Percentiles rank a stretch among this genome's conserved stretches.
Conservation (phyloP, 2,888 invertebrate species). For the Parapristionchus giblindavisi region DNA sequence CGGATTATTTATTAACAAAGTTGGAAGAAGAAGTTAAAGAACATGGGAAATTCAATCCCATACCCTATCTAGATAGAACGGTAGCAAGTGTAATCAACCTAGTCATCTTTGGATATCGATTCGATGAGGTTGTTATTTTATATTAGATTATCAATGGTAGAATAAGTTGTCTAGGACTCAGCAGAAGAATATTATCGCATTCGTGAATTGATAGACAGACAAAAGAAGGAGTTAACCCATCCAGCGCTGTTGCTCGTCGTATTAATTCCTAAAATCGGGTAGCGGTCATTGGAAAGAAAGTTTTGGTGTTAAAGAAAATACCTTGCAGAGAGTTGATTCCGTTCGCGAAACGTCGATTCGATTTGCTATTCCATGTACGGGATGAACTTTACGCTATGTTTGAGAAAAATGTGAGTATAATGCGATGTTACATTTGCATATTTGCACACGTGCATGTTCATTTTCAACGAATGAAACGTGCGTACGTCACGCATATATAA, state of each 20-base stretch:
- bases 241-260: background rate
- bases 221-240: constrained; percentile 11
- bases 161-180: background rate
- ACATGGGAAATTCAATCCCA: background rate
- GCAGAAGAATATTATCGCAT: constrained; percentile 16
- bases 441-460: too few relatives aligned
- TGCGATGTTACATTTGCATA: too few relatives aligned
- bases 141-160: background rate
- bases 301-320: background rate
- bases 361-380: constrained; percentile 2
- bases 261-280: too few relatives aligned
- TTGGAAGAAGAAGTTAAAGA: constrained; percentile 8
- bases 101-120: constrained; percentile 51
- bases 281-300: too few relatives aligned
- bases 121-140: constrained; percentile 44
- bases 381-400: constrained; percentile 24
- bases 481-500: too few relatives aligned
- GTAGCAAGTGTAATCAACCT: constrained; percentile 45
- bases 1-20: background rate
- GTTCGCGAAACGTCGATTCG: background rate
- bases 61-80: constrained; percentile 18
- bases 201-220: constrained; percentile 11
- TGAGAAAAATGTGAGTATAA: constrained; percentile 27
- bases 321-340: constrained; percentile 20
- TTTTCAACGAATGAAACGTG: too few relatives aligned